Evolutionary conservation across 2,797 vertebrate genomes (phyloP).

Genomic region (Argya squamiceps): DNA sequence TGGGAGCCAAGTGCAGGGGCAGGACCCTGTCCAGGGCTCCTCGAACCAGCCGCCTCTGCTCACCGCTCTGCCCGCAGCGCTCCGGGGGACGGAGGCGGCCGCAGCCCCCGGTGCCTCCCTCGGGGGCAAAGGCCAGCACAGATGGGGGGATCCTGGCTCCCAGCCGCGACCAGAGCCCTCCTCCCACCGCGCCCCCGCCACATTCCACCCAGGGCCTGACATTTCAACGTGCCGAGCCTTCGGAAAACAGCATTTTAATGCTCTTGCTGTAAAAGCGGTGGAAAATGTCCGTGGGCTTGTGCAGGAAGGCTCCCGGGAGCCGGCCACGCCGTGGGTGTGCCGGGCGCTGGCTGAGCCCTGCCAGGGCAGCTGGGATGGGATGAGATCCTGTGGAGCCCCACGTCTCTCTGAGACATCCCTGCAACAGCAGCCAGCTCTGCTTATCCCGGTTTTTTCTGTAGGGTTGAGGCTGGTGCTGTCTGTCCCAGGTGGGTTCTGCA

Average conservation of each 20-base stretch:
- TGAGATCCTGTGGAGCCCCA: neutral
- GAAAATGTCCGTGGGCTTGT: slow-evolving; percentile 6
- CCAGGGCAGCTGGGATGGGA: neutral
- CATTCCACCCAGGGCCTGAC: slow-evolving; percentile 31
- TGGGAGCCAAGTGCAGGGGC: neutral
- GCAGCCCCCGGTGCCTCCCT: neutral
- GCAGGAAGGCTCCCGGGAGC: neutral
- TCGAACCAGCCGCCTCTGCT: neutral
- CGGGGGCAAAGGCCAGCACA: accelerated
- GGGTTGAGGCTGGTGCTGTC: neutral
- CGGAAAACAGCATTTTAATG: neutral
- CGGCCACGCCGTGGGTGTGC: neutral
- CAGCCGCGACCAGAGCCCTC: neutral
- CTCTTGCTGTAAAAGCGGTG: neutral
- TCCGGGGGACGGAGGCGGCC: neutral
- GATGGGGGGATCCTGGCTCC: neutral
- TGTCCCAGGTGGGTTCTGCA: neutral
- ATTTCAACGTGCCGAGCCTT: neutral
- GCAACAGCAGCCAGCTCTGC: neutral
- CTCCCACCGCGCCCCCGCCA: neutral
- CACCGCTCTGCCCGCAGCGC: neutral
- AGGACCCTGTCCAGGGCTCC: neutral
- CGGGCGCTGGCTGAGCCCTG: neutral
- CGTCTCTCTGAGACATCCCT: accelerated
- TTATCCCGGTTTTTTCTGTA: accelerated